These are phyloP conservation scores for Acanthosepion esculentum DNA, from an alignment of 2,888 invertebrate species.

Conservation along the genomic window DNA sequence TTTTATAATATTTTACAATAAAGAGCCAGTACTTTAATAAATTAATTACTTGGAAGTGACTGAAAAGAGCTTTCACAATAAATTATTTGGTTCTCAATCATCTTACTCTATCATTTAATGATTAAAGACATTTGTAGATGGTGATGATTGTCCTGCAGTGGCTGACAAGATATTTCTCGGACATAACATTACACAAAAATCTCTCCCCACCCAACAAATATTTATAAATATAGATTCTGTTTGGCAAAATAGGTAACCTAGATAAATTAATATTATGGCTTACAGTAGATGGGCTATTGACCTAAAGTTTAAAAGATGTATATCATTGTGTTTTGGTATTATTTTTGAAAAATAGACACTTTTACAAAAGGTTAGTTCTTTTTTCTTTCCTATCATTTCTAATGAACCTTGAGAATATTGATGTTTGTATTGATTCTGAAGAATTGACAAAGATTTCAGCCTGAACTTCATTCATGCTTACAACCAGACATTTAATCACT, in stretches of 20 bases:
- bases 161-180: too few relatives aligned
- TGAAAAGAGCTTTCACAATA: too few relatives aligned
- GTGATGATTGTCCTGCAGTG: too few relatives aligned
- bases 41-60: too few relatives aligned
- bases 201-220: too few relatives aligned
- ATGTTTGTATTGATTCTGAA: conserved; percentile 18
- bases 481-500: background rate
- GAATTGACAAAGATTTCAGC: background rate
- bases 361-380: background rate
- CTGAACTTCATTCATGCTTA: background rate
- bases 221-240: too few relatives aligned
- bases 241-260: background rate
- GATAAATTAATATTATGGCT: background rate
- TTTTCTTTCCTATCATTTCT: background rate
- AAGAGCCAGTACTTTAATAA: too few relatives aligned
- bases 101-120: too few relatives aligned
- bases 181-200: too few relatives aligned
- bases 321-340: background rate
- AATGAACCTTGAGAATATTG: conserved; percentile 8
- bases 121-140: too few relatives aligned
- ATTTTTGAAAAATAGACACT: background rate
- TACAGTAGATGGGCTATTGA: background rate
- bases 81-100: too few relatives aligned
- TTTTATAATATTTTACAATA: too few relatives aligned
- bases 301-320: background rate